phyloP scores from a whole-genome alignment of 2,797 vertebrate species.

The Rhynchotus rufescens region DNA sequence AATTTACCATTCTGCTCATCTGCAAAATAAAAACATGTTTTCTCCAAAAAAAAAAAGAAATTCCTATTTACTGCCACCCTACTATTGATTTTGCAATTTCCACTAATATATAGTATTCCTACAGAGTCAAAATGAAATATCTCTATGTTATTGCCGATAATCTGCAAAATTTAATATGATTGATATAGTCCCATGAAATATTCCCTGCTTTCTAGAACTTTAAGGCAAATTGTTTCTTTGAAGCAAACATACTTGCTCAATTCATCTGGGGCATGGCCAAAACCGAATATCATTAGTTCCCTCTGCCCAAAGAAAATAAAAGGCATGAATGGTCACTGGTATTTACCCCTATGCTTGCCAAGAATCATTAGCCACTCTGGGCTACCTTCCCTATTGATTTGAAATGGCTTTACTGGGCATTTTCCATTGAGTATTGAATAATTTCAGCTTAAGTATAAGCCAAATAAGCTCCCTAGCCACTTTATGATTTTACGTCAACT shows the following conservation, averaged over 20 bases:
- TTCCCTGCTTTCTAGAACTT: neutral
- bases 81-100: neutral
- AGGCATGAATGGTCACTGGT: neutral
- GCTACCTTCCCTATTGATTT: neutral
- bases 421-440: neutral
- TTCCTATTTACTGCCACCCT: neutral
- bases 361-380: neutral
- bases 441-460: neutral
- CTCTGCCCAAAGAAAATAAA: neutral
- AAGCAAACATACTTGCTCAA: neutral
- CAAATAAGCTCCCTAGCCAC: neutral
- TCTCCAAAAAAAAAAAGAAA: neutral
- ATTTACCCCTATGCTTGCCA: neutral
- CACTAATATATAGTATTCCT: neutral
- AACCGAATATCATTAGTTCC: neutral
- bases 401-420: neutral
- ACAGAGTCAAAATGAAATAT: neutral
- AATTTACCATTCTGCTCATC: slow-evolving; percentile 53
- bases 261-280: neutral
- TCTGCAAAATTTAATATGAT: neutral
- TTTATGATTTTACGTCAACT: neutral
- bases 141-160: neutral
- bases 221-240: neutral
- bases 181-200: neutral
- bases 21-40: slow-evolving; percentile 39